Percentiles rank a stretch among this genome's conserved stretches.
These are phyloP conservation scores for Drosophila quadrilineata DNA, from an alignment of 1,140 invertebrate species.

Conservation along the genomic window DNA sequence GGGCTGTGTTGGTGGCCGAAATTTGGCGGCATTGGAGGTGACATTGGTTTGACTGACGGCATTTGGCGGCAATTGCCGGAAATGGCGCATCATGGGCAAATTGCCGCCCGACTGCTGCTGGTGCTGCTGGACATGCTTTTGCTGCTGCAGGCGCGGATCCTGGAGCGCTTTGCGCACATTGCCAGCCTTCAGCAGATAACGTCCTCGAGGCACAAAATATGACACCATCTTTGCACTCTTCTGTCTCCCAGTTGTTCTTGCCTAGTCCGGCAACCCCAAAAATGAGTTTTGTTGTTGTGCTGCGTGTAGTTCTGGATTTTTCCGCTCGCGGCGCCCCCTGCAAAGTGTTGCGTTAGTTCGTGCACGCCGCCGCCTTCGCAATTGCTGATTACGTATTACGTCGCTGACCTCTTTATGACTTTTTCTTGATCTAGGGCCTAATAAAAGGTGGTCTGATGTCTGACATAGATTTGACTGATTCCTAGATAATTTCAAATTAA, in stretches of 20 bases:
- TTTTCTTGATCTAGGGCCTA: constrained; percentile 1
- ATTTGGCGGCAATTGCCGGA: constrained; percentile 58
- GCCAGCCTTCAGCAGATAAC: constrained; percentile 68
- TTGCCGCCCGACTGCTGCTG: constrained; percentile 50
- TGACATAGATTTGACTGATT: background rate
- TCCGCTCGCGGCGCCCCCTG: background rate
- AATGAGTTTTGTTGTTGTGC: too few species aligned
- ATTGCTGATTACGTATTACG: constrained; percentile 48
- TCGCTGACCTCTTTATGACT: constrained; percentile 1
- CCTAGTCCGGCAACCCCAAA: too few species aligned
- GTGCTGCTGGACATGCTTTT: constrained; percentile 25
- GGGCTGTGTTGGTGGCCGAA: background rate
- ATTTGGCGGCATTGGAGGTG: background rate
- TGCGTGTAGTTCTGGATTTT: constrained; percentile 11
- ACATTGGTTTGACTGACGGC: constrained; percentile 34
- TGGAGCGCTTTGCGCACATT: constrained; percentile 65
- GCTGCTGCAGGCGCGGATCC: constrained; percentile 54
- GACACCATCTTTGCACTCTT: constrained; percentile 63
- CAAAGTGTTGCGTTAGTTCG: constrained; percentile 11
- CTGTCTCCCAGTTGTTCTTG: too few species aligned
- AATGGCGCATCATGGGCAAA: constrained; percentile 58
- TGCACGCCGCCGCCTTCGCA: constrained; percentile 21
- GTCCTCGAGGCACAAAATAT: constrained; percentile 74
- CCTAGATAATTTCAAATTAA: background rate
- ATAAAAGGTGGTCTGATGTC: background rate